Evolutionary conservation across 2,113 vertebrate species (phyloP).

Genomic region (Colinus virginianus): DNA sequence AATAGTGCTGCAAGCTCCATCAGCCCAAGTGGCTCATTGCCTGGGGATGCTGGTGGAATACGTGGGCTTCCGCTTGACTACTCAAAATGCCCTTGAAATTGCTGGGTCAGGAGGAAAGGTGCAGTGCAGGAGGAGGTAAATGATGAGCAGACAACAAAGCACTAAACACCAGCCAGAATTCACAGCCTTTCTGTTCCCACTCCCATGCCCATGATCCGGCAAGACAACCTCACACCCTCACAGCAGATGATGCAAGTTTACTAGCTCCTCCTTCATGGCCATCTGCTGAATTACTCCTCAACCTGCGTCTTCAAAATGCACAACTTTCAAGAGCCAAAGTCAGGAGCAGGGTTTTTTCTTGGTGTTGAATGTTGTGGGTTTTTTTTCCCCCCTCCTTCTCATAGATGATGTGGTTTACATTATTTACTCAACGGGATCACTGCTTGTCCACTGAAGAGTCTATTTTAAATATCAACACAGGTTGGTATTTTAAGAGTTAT

Average conservation of each 20-base stretch:
- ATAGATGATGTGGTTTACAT: slow-evolving; percentile 1
- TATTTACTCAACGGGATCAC: slow-evolving; percentile 42
- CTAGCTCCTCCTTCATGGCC: background rate
- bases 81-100: background rate
- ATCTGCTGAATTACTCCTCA: background rate
- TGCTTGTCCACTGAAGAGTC: slow-evolving; percentile 50
- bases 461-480: slow-evolving; percentile 71
- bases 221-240: accelerated
- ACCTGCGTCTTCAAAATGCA: background rate
- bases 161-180: background rate
- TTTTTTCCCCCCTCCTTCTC: background rate
- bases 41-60: background rate
- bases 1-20: accelerated
- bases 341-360: background rate
- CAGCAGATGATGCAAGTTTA: background rate
- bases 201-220: accelerated
- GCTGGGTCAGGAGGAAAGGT: background rate
- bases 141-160: background rate
- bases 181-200: background rate
- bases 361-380: background rate
- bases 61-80: background rate
- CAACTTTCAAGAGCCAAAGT: background rate
- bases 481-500: slow-evolving; percentile 79
- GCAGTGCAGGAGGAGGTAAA: background rate
- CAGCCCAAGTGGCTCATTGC: background rate